A percentile compares a stretch with the other conserved stretches of the same genome.
Evolutionary conservation across 1,140 invertebrate genomes (phyloP).

Genomic region (Hestina assimilis): DNA sequence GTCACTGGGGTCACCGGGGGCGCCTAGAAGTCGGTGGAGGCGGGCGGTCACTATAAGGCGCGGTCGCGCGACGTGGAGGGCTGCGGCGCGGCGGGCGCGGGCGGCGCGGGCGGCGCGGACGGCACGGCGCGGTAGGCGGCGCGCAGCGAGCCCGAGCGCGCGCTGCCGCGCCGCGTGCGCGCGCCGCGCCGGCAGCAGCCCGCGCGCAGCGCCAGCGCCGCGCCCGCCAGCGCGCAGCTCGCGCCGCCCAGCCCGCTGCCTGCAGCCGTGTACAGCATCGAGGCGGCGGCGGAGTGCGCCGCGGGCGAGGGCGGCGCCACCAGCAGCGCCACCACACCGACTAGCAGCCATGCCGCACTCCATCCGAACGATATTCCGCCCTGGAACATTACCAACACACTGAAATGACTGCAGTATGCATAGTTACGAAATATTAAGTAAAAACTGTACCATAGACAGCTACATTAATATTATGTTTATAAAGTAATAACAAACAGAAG

Average conservation of each 20-base stretch:
- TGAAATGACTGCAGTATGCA: too few relatives aligned
- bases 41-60: constrained; percentile 55
- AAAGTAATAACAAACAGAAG: too few relatives aligned
- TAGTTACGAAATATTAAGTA: too few relatives aligned
- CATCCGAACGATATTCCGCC: constrained; percentile 38
- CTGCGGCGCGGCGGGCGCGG: constrained; percentile 38
- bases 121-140: constrained; percentile 52
- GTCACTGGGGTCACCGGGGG: background rate
- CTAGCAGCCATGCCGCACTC: constrained; percentile 43
- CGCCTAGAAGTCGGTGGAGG: constrained; percentile 41
- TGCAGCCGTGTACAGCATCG: constrained; percentile 35
- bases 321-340: constrained; percentile 45
- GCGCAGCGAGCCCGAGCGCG: constrained; percentile 28
- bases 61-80: constrained; percentile 44
- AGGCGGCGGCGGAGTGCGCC: constrained; percentile 36
- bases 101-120: too few relatives aligned
- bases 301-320: constrained; percentile 42
- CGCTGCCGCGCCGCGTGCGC: background rate
- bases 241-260: constrained; percentile 26
- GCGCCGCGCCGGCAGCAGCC: too few relatives aligned
- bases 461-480: too few relatives aligned
- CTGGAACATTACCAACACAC: constrained; percentile 15
- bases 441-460: too few relatives aligned
- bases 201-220: background rate
- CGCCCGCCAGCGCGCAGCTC: background rate